phyloP scores from a whole-genome alignment of 1,140 invertebrate genomes.

The Helicoverpa zea region DNA sequence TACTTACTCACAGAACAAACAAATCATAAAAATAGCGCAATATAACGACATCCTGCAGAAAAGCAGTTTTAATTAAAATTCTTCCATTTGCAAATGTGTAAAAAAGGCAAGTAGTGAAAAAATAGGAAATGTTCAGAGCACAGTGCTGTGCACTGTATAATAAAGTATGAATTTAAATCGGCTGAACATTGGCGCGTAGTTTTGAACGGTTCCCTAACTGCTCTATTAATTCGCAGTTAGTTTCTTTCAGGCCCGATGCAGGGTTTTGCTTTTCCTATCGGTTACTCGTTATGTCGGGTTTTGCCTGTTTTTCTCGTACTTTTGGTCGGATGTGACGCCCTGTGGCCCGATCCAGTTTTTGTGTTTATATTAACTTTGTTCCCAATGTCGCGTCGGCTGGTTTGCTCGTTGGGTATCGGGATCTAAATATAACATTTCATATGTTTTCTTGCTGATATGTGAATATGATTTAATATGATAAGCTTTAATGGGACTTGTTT shows the following conservation, averaged over 20 bases:
- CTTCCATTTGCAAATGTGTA: constrained; percentile 26
- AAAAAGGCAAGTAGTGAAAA: constrained; percentile 6
- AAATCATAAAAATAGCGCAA: constrained; percentile 1
- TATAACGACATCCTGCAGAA: background rate
- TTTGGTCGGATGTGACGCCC: constrained; percentile 47
- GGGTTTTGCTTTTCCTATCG: constrained; percentile 61
- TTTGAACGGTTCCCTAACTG: constrained; percentile 51
- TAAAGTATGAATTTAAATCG: constrained; percentile 44
- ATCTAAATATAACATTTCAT: no score
- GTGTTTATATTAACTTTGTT: constrained; percentile 31
- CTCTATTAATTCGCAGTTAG: constrained; percentile 65
- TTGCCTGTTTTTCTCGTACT: constrained; percentile 54
- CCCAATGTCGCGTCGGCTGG: background rate
- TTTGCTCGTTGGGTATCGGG: background rate
- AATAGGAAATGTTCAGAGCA: constrained; percentile 6
- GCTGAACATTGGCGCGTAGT: constrained; percentile 41
- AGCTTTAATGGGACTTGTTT: no score
- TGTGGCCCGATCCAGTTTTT: constrained; percentile 23
- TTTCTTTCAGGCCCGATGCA: constrained; percentile 59
- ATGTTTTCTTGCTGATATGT: no score
- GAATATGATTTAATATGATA: no score
- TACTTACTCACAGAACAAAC: background rate
- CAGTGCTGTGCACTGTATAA: constrained; percentile 13
- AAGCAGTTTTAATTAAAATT: constrained; percentile 20
- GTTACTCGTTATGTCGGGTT: constrained; percentile 62